Conservation (phyloP, 30 jellyfish, hydroid and myxozoan species). For the Hydractinia symbiolongicarpus region DNA sequence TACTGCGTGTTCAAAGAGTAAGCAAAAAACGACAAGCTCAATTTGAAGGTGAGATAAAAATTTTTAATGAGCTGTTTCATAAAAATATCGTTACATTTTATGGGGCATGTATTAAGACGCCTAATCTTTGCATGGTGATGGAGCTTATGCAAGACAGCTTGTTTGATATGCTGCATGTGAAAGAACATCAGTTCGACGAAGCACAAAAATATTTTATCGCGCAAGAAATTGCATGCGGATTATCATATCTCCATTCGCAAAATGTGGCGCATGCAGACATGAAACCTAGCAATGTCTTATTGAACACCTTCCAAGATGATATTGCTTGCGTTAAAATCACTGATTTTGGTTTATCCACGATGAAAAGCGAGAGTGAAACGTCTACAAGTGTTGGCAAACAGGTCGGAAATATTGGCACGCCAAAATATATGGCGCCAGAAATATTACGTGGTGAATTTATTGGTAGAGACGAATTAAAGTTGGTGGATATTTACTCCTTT, state of each 20-base stretch:
- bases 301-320: not conserved
- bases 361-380: not conserved
- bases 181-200: not conserved
- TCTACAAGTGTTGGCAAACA: not conserved
- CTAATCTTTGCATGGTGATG: conserved; percentile 4
- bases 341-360: not conserved
- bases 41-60: not conserved
- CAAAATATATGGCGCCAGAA: not conserved
- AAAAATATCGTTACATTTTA: not conserved
- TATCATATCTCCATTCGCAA: not conserved
- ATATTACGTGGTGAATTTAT: not conserved
- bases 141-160: not conserved
- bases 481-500: not conserved
- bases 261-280: not conserved
- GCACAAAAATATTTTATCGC: not conserved
- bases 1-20: not conserved
- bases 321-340: not conserved
- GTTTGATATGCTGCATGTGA: not conserved
- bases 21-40: not conserved
- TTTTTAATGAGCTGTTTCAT: not conserved
- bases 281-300: not conserved
- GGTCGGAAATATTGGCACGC: not conserved
- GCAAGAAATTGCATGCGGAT: not conserved
- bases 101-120: not conserved
- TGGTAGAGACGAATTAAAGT: not conserved